A percentile compares a stretch with the other conserved stretches of the same genome.
Conservation (phyloP, 2,113 vertebrate genomes). For the Stegostoma tigrinum region DNA sequence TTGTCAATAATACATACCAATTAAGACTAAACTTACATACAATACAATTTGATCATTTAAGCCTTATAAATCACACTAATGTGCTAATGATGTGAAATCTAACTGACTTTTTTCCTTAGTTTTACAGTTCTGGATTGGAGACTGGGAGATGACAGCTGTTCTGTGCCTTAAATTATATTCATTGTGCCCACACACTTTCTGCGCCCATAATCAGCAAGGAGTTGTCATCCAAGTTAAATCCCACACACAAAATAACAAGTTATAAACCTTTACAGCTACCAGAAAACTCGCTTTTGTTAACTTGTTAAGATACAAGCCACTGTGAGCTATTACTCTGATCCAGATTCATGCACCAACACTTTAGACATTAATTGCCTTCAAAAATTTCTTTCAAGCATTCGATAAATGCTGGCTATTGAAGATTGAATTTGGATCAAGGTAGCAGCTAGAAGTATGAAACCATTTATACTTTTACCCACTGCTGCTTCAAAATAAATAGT, state of each 20-base stretch:
- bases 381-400: not conserved
- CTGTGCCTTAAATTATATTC: not conserved
- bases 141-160: slow-evolving; percentile 12
- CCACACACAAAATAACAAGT: not conserved
- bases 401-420: not conserved
- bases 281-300: not conserved
- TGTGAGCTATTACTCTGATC: not conserved
- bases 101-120: too few relatives aligned
- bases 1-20: too few relatives aligned
- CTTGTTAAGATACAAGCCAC: not conserved
- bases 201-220: not conserved
- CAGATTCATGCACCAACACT: not conserved
- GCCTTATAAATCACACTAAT: too few relatives aligned
- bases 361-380: not conserved
- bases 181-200: not conserved
- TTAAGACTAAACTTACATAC: too few relatives aligned
- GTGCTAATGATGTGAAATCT: too few relatives aligned
- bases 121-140: not conserved
- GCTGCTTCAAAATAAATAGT: not conserved
- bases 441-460: not conserved
- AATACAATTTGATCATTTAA: too few relatives aligned
- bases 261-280: not conserved
- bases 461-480: not conserved
- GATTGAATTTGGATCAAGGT: not conserved
- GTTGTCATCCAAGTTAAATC: not conserved